Conservation (phyloP, 2,797 vertebrate species). For the Catharus ustulatus region DNA sequence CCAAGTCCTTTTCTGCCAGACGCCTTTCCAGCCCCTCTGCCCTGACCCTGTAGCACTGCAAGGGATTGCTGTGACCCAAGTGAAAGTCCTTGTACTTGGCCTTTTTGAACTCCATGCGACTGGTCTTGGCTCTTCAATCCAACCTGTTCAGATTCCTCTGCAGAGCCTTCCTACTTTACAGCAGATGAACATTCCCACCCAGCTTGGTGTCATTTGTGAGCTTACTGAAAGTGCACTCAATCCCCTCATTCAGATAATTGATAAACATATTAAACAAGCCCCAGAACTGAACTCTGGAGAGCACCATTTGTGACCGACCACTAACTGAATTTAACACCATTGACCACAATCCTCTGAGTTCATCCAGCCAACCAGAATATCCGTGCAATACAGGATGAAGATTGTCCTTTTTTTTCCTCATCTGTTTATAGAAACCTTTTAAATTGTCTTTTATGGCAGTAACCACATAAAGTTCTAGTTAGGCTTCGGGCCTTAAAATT, state of each 20-base stretch:
- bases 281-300: background rate
- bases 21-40: background rate
- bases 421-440: background rate
- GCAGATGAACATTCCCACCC: background rate
- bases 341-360: background rate
- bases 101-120: background rate
- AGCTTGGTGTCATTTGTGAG: background rate
- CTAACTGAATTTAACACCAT: background rate
- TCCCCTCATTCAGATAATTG: background rate
- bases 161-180: background rate
- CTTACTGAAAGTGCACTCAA: background rate
- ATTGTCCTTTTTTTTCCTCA: background rate
- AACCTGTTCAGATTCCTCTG: background rate
- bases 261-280: background rate
- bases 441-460: background rate
- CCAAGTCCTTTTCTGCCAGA: background rate
- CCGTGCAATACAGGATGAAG: background rate
- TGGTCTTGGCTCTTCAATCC: background rate
- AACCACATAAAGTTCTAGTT: background rate
- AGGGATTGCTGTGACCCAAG: background rate
- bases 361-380: background rate
- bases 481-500: background rate
- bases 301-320: accelerated
- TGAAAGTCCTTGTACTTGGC: background rate
- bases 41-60: background rate